Conservation (phyloP, 2,888 invertebrate genomes). For the Epiblema foenella region DNA sequence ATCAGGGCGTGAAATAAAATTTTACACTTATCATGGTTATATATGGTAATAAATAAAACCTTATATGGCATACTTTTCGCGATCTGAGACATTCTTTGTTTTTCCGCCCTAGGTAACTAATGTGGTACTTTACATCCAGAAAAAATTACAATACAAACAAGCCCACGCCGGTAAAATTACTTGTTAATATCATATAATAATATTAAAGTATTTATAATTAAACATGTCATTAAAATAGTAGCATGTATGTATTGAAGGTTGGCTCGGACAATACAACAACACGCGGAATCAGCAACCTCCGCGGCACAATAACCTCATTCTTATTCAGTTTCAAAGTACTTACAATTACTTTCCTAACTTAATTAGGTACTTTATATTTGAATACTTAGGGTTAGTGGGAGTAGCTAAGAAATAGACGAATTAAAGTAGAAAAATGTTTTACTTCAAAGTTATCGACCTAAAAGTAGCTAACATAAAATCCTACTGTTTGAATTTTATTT, state of each 20-base stretch:
- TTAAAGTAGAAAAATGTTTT: too few species aligned
- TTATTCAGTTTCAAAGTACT: background rate
- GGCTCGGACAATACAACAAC: slow-evolving; percentile 21
- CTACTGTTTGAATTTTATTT: too few species aligned
- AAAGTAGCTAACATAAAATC: too few species aligned
- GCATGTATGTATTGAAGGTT: slow-evolving; percentile 25
- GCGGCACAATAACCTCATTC: slow-evolving; percentile 37
- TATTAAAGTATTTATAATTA: slow-evolving; percentile 12
- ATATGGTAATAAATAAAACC: too few species aligned
- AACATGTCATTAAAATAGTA: slow-evolving; percentile 21
- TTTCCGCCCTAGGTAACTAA: too few species aligned
- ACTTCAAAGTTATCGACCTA: too few species aligned
- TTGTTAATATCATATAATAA: slow-evolving; percentile 39
- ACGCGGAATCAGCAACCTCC: slow-evolving; percentile 34
- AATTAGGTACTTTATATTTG: background rate
- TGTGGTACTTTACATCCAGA: background rate
- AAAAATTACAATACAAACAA: slow-evolving; percentile 4
- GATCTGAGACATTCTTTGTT: too few species aligned
- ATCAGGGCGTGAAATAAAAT: too few species aligned
- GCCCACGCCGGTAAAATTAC: slow-evolving; percentile 51
- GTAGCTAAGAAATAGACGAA: too few species aligned
- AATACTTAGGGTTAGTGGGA: too few species aligned
- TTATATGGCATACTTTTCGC: too few species aligned
- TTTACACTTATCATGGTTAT: too few species aligned
- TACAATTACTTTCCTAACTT: background rate